Evolutionary conservation across 1,140 invertebrate genomes (phyloP), one percentile per base, ranked within the genome.

Genomic region (Cepaea nemoralis): DNA sequence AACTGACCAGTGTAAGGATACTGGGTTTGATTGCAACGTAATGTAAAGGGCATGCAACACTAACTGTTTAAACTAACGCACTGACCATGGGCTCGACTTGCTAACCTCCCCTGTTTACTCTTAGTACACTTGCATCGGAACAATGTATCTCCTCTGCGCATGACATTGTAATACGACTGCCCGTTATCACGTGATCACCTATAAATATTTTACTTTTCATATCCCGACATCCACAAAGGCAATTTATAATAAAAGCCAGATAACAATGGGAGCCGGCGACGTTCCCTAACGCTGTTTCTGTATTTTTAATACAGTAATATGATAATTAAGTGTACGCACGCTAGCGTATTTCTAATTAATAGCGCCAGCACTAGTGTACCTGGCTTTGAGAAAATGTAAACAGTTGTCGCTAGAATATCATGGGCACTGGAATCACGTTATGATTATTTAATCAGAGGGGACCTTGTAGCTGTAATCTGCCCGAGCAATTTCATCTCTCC

Each of bases 281-380:
- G 59, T 31, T 31, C n/a, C 33, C 19, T 55, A 10, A 19, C 50
- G 19, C n/a, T n/a, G n/a, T 59, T 63, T 63, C 27, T 5, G 33
- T 63, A 63, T 63, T 63, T 27, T 63, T 31, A 63, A 63, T 63
- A 31, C n/a, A 27, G 59, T 6, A 22, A 63, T 63, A 16, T 63
- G n/a, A 63, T 31, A 63, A 63, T 63, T 63, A 63, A 63, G n/a
- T 63, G 27, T n/a, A 63, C 10, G 59, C 59, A 63, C 59, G n/a
- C 59, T 6, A 63, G 1, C n/a, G 1, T 31, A 63, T 63, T 63
- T 27, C 6, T 63, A 63, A 63, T 63, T 63, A 31, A 63, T 63
- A 19, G 12, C 27, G 33, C 59, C 16, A 22, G 59, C 5, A 6
- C n/a, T 6, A 48, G 8, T 19, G 16, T 63, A 63, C n/a, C 16